Base-by-base conservation (phyloP, 2,888 invertebrate species). In the Teleogryllus oceanicus region DNA sequence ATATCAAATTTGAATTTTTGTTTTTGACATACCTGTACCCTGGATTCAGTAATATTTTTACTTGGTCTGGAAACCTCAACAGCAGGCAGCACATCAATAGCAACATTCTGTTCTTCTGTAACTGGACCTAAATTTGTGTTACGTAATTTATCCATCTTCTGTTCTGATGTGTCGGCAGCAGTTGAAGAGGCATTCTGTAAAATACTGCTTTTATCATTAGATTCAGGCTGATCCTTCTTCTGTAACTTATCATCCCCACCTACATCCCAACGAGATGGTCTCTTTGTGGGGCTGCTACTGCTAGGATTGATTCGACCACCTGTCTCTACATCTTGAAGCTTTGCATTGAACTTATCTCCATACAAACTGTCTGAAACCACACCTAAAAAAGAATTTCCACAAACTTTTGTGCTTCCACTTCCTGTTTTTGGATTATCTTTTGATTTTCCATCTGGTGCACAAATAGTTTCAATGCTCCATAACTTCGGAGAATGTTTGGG, bases 251-350 rank as follows among this genome's bases (percentile, higher is more conserved):
- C 62, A 2, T 87, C 86, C 80, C 85, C 86, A 16, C 88, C 87
- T 1, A 89, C 87, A 81, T 89, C 89, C 88, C 89, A 89, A 79
- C 88, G 85, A 2, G 88, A 88, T 80, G 85, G 84, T 82, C 86
- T 87, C 80, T 87, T 87, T 16, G 84, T 78, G 2, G 84, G 78
- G 24, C 83, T 82, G 75, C 80, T 62, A 62, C 16, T 62, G 13
- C 8, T 62, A 86, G 5, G 84, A 83, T 79, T 85, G 86, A 11
- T 82, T 37, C 37, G 37, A 37, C 37, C 37, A 37, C 37, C 37
- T 8, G 8, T 5, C 8, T 37, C 37, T 37, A 37, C 37, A 37
- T 37, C 37, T 8, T 37, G 37, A 37, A 37, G 8, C n/a, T 13
- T 62, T 18, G 62, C 4, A n/a, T 4, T n/a, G n/a, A 4, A 62